phyloP scores from a whole-genome alignment of 1,140 invertebrate species.

The Bombus cullumanus region DNA sequence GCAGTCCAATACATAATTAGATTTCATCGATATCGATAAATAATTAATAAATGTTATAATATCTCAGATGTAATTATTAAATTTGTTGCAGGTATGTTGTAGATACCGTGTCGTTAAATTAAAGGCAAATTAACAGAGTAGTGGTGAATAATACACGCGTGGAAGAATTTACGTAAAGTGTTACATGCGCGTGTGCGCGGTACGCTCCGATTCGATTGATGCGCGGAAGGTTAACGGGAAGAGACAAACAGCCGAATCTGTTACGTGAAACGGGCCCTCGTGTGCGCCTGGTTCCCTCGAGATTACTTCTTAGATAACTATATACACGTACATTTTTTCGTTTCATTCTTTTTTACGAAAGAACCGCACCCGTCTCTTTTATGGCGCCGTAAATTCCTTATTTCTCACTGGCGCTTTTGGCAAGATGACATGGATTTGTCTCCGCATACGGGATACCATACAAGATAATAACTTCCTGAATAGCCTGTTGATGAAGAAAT shows the following conservation, averaged over 20 bases:
- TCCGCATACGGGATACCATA: neutral
- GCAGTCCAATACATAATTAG: too few relatives aligned
- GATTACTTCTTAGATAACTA: conserved; percentile 62
- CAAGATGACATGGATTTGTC: neutral
- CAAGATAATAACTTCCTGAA: conserved; percentile 11
- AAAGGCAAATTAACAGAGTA: neutral
- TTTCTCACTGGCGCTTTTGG: conserved; percentile 24
- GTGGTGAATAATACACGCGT: neutral
- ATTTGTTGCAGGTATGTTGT: too few relatives aligned
- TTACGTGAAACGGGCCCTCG: conserved; percentile 54
- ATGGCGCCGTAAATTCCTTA: conserved; percentile 56
- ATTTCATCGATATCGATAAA: too few relatives aligned
- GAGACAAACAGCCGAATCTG: conserved; percentile 65
- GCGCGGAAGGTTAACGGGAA: conserved; percentile 71
- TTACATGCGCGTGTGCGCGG: neutral
- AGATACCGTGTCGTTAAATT: neutral
- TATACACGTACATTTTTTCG: conserved; percentile 5
- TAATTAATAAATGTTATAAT: too few relatives aligned
- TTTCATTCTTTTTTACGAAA: conserved; percentile 40
- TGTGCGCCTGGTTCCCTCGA: conserved; percentile 45
- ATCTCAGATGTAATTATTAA: too few relatives aligned
- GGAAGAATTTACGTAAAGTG: conserved; percentile 16
- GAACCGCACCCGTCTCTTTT: conserved; percentile 58
- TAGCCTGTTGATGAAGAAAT: neutral
- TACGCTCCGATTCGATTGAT: conserved; percentile 26